Base-by-base conservation (phyloP, 2,888 invertebrate genomes). In the Blera fallax region DNA sequence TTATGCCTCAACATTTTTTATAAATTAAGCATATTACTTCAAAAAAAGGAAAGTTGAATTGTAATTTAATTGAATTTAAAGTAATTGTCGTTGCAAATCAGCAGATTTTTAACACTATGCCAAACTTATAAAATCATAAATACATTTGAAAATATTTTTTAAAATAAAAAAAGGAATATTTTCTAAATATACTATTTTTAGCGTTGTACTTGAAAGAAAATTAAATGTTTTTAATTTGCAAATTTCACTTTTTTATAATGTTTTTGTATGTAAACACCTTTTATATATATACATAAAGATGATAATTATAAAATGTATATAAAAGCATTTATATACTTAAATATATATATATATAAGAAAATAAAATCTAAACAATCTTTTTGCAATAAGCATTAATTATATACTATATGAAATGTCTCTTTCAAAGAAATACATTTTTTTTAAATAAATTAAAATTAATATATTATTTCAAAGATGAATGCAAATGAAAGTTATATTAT, bases 191-290 rank as follows among this genome's bases (percentile, higher is more conserved):
- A 76, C 76, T 76, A 74, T 74, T 32, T 74, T 32, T 74, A 76
- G 56, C 65, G 58, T 76, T 76, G 56, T 65, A 74, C 74, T 76
- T 67, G 48, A 65, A 76, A 32, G 50, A 24, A 43, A 60, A 24
- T 60, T 37, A 50, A 60, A 24, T 14, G 34, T 67, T 52, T 60
- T 70, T 78, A 29, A 78, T 78, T 78, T 78, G 77, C 77, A 62
- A 77, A 62, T 78, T 78, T 78, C 77, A 78, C 77, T 78, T 78
- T 72, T 78, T 78, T 78, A 78, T 78, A 78, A 78, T 69, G 77
- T 78, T 78, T 78, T 78, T 78, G 77, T 78, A 78, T 69, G 77
- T 78, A 78, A 77, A 78, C 77, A 78, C 77, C 67, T 78, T 78
- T 78, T 78, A 78, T 78, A 78, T 69, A 77, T 78, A 70, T 60